Evolutionary conservation across 30 jellyfish, hydroid and myxozoan species (phyloP).

Genomic region (Pseudorhiza aurosa): DNA sequence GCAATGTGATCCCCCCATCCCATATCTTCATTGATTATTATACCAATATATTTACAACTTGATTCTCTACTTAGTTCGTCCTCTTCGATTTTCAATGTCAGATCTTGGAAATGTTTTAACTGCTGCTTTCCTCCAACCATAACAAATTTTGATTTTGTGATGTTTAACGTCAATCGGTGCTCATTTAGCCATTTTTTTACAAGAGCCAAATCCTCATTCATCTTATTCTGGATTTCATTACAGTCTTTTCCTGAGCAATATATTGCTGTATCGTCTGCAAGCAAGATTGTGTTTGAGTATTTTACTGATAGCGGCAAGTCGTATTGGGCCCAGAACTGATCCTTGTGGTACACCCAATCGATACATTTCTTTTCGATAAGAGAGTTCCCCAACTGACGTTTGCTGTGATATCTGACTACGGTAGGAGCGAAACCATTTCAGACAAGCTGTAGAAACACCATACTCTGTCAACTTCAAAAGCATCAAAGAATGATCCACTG

Average conservation of each 20-base stretch:
- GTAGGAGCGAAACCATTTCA: slow-evolving; percentile 69
- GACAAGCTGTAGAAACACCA: slow-evolving; percentile 69
- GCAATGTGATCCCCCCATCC: slow-evolving; percentile 74
- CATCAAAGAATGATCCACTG: slow-evolving; percentile 64
- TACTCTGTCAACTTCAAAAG: slow-evolving; percentile 58
- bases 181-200: slow-evolving; percentile 60
- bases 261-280: slow-evolving; percentile 74
- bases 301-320: slow-evolving; percentile 80
- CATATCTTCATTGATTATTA: slow-evolving; percentile 62
- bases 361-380: slow-evolving; percentile 45
- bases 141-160: slow-evolving; percentile 61
- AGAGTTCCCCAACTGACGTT: slow-evolving; percentile 70
- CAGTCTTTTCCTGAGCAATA: slow-evolving; percentile 68
- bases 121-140: slow-evolving; percentile 72
- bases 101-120: slow-evolving; percentile 65
- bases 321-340: slow-evolving; percentile 61
- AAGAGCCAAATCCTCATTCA: slow-evolving; percentile 49
- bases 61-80: slow-evolving; percentile 45
- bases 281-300: slow-evolving; percentile 67
- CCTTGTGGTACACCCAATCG: slow-evolving; percentile 65
- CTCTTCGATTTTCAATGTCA: slow-evolving; percentile 58
- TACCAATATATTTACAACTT: slow-evolving; percentile 30
- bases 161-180: slow-evolving; percentile 66
- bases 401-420: slow-evolving; percentile 77
- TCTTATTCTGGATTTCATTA: slow-evolving; percentile 75